Percentiles rank a stretch among this genome's conserved stretches.
Evolutionary conservation across 2,888 invertebrate genomes (phyloP).

Genomic region (Leptinotarsa tumamoca): DNA sequence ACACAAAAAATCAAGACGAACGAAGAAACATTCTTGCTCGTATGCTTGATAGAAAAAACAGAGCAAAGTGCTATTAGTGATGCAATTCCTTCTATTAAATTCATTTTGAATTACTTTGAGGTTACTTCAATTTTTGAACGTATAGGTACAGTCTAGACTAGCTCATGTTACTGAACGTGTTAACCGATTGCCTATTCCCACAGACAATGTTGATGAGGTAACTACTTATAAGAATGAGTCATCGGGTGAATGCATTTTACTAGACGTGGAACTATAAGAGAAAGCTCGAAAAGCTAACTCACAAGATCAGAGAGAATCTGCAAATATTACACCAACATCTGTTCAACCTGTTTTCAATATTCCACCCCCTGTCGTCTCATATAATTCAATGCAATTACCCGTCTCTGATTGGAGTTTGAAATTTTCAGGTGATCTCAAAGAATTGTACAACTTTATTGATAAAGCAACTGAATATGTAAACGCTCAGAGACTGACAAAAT

Average conservation of each 20-base stretch:
- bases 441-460: too few relatives aligned
- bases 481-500: too few relatives aligned
- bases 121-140: not conserved
- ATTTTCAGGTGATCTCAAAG: not conserved
- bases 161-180: not conserved
- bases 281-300: not conserved
- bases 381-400: not conserved
- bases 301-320: not conserved
- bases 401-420: slow-evolving; percentile 1
- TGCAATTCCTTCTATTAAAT: not conserved
- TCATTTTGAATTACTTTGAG: not conserved
- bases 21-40: too few relatives aligned
- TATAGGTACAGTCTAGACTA: not conserved
- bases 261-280: not conserved
- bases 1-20: too few relatives aligned
- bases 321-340: not conserved
- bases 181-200: not conserved
- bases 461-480: not conserved
- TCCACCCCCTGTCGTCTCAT: not conserved
- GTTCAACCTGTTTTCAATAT: slow-evolving; percentile 3
- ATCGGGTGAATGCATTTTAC: not conserved
- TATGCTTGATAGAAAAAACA: not conserved
- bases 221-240: not conserved
- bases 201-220: not conserved
- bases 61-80: not conserved